These are phyloP conservation scores for Arothron firmamentum DNA, from an alignment of 2,113 vertebrate species.

Conservation along the genomic window DNA sequence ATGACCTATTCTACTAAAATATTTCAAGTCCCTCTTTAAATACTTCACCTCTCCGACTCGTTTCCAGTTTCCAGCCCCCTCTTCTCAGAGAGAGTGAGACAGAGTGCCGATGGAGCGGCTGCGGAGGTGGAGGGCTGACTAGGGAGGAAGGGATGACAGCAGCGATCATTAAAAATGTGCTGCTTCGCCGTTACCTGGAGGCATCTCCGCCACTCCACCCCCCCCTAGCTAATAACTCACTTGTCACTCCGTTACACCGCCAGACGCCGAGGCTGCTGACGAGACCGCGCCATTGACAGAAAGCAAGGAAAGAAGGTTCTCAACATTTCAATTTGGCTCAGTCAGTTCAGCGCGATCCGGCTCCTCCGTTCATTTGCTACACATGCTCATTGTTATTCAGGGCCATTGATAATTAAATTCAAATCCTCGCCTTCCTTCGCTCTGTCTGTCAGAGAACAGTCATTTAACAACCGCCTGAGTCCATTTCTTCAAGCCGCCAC, in stretches of 20 bases:
- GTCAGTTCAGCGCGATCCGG: slow-evolving; percentile 36
- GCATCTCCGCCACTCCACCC: slow-evolving; percentile 84
- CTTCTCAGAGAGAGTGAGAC: slow-evolving; percentile 48
- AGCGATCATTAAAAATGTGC: slow-evolving; percentile 74
- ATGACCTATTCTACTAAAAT: slow-evolving; percentile 43
- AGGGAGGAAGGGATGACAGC: slow-evolving; percentile 66
- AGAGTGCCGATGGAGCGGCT: slow-evolving; percentile 61
- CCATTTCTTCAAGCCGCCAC: slow-evolving; percentile 59
- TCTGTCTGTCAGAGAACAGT: slow-evolving; percentile 49
- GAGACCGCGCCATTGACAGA: slow-evolving; percentile 85
- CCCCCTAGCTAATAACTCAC: slow-evolving; percentile 94
- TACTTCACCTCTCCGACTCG: slow-evolving; percentile 20
- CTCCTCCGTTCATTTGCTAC: slow-evolving; percentile 44
- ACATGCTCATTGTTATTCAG: slow-evolving; percentile 42
- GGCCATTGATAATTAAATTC: slow-evolving; percentile 43
- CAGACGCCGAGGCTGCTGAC: slow-evolving; percentile 87
- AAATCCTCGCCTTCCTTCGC: slow-evolving; percentile 26
- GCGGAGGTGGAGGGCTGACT: slow-evolving; percentile 67
- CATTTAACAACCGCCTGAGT: slow-evolving; percentile 62
- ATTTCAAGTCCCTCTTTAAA: slow-evolving; percentile 36
- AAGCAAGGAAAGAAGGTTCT: slow-evolving; percentile 18
- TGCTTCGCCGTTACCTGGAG: slow-evolving; percentile 73
- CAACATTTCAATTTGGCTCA: slow-evolving; percentile 45
- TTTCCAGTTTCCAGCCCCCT: slow-evolving; percentile 37
- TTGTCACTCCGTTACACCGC: slow-evolving; percentile 92